Evolutionary conservation across 2,797 vertebrate species (phyloP).

Genomic region (Lycodopsis pacificus): DNA sequence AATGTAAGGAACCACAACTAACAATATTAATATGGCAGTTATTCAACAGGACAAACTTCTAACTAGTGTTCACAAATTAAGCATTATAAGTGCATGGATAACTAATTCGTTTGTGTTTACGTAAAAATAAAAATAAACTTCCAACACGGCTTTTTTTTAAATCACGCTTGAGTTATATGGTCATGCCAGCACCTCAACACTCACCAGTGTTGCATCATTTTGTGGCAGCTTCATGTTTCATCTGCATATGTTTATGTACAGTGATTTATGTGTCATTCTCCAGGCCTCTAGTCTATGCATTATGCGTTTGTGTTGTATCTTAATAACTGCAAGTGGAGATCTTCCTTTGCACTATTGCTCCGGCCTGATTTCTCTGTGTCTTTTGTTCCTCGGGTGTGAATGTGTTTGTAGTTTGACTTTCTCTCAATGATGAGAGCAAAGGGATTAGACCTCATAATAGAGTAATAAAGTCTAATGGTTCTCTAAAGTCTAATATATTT

Average conservation of each 20-base stretch:
- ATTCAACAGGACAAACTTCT: neutral
- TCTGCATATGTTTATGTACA: neutral
- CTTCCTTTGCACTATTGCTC: conserved; percentile 18
- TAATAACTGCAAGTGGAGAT: conserved; percentile 37
- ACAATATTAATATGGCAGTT: neutral
- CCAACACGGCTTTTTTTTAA: neutral
- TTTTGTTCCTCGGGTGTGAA: conserved; percentile 11
- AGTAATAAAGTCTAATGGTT: conserved; percentile 65
- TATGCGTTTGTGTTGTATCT: conserved; percentile 14
- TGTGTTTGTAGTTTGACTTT: conserved; percentile 51
- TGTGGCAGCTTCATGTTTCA: neutral
- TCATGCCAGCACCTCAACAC: neutral
- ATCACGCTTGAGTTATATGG: neutral
- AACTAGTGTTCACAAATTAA: neutral
- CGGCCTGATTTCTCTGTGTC: conserved; percentile 19
- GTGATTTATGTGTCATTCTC: neutral
- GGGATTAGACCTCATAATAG: conserved; percentile 66
- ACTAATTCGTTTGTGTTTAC: neutral
- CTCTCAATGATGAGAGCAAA: conserved; percentile 40
- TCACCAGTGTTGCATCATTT: neutral
- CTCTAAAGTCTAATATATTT: conserved; percentile 56
- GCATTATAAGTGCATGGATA: neutral
- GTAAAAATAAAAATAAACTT: neutral
- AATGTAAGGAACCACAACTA: neutral
- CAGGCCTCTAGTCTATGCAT: neutral